Conservation (phyloP, 1,140 invertebrate genomes). For the Procambarus virginalis region DNA sequence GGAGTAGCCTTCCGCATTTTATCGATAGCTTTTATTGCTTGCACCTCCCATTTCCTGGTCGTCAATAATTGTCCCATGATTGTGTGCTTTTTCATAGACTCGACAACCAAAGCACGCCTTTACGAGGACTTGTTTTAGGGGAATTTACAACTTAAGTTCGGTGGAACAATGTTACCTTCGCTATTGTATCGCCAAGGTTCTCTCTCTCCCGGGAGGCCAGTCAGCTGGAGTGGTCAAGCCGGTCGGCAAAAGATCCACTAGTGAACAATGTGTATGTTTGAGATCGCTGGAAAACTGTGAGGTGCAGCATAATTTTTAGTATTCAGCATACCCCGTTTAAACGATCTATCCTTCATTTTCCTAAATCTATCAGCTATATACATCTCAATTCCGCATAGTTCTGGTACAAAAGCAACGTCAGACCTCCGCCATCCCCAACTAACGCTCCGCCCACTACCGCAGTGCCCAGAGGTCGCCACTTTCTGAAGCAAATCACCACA, state of each 20-base stretch:
- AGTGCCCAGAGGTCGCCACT: background rate
- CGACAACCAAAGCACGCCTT: no score
- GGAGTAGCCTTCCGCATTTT: no score
- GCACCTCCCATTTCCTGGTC: no score
- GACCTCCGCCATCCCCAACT: constrained; percentile 42
- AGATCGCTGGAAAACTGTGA: background rate
- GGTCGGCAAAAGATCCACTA: background rate
- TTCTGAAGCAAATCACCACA: background rate
- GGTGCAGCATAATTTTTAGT: background rate
- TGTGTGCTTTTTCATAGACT: no score
- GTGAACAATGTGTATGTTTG: background rate
- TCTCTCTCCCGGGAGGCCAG: background rate
- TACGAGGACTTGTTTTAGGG: no score
- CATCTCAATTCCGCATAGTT: constrained; percentile 19
- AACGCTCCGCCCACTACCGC: constrained; percentile 26
- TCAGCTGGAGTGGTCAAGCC: background rate
- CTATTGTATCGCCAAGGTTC: no score
- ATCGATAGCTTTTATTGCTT: no score
- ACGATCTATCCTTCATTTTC: constrained; percentile 18
- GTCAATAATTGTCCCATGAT: no score
- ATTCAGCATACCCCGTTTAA: background rate
- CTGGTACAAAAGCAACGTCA: background rate
- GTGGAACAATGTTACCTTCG: no score
- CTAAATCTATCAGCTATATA: constrained; percentile 21
- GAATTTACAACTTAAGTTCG: no score